phyloP scores from a whole-genome alignment of 2,797 vertebrate genomes.

The Taeniopygia guttata region DNA sequence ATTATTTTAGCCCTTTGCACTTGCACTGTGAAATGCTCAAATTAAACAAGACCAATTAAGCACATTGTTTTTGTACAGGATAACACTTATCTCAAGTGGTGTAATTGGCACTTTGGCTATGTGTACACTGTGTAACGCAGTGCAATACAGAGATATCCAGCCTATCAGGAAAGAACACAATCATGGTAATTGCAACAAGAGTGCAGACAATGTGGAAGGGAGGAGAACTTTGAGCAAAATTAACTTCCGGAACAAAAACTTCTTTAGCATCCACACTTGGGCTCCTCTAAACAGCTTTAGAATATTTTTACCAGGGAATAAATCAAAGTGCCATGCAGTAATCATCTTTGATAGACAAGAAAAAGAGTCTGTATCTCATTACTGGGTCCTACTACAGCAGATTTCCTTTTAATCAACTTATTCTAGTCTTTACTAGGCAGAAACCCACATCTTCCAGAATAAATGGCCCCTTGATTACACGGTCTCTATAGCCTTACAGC shows the following conservation, averaged over 20 bases:
- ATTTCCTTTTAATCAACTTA: constrained; percentile 6
- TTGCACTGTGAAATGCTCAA: constrained; percentile 4
- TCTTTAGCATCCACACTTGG: not conserved
- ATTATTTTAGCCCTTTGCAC: constrained; percentile 40
- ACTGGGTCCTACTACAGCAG: not conserved
- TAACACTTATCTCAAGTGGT: constrained; percentile 26
- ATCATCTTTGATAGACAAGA: not conserved
- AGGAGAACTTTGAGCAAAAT: constrained; percentile 30
- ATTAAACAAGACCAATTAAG: not conserved
- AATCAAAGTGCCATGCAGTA: not conserved
- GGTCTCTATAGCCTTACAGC: not conserved
- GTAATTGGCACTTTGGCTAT: not conserved
- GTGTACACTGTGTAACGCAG: not conserved
- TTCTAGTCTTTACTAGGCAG: not conserved
- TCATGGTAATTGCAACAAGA: not conserved
- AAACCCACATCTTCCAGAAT: not conserved
- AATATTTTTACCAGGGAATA: constrained; percentile 17
- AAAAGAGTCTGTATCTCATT: not conserved
- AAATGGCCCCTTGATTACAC: constrained; percentile 8
- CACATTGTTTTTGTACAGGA: constrained; percentile 18
- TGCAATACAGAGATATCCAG: not conserved
- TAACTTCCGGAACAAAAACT: not conserved
- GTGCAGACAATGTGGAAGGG: not conserved
- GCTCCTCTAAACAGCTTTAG: not conserved
- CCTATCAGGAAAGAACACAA: constrained; percentile 8